Conservation (phyloP, 2,888 invertebrate genomes). For the Tupiocoris notatus region DNA sequence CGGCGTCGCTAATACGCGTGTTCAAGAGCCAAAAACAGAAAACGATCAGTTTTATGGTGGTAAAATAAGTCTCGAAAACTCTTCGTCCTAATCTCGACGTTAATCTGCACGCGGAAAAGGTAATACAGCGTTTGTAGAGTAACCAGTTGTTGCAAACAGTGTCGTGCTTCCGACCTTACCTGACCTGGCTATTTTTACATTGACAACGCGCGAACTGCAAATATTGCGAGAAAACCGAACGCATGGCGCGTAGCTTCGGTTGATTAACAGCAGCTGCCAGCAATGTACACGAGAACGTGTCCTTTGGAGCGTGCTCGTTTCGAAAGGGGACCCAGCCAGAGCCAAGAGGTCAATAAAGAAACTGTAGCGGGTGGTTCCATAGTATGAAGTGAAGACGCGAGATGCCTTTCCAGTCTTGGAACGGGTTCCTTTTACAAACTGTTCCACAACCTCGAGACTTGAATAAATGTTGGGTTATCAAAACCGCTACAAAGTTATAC, state of each 20-base stretch:
- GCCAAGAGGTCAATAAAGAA: not conserved
- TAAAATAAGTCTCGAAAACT: no score
- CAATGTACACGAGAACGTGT: not conserved
- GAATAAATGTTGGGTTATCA: not conserved
- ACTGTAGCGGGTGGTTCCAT: not conserved
- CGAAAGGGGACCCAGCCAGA: not conserved
- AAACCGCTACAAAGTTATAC: not conserved
- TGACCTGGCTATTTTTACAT: not conserved
- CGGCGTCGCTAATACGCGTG: no score
- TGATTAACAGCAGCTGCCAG: not conserved
- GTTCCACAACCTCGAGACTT: not conserved
- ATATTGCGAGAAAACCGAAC: not conserved
- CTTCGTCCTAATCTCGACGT: no score
- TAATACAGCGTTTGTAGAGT: no score
- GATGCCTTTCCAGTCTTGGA: not conserved
- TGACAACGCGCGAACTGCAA: not conserved
- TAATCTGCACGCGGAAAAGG: no score
- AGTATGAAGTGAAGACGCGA: no score
- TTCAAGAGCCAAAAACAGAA: no score
- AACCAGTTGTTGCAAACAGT: not conserved
- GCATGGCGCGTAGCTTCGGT: not conserved
- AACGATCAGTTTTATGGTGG: no score
- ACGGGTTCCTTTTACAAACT: not conserved
- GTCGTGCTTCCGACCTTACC: not conserved
- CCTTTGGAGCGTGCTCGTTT: not conserved